Evolutionary conservation across 2,888 invertebrate species (phyloP), one percentile per base, ranked within the genome.

Genomic region (Bembecia ichneumoniformis): DNA sequence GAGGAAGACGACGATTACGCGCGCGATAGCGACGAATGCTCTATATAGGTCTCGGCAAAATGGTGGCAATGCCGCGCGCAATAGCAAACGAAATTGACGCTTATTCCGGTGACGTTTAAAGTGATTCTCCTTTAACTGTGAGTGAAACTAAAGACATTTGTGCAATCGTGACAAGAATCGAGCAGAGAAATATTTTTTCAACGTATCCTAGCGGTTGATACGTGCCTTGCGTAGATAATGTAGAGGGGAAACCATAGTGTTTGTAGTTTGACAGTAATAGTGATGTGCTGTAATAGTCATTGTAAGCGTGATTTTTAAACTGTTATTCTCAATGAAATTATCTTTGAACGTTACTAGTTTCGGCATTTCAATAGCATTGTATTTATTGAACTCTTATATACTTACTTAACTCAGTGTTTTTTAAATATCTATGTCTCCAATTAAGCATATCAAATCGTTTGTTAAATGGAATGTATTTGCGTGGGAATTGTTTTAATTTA

Each of bases 1-100:
- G 86, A 86, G 10, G 88, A 88, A 3, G 87, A 88, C 53, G 88
- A 87, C 1, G 88, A 88, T 56, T 88, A 88, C 68, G 88, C 88
- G 43, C 74, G 87, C 13, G 90, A 90, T 64, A 90, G 90, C 63
- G 90, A 90, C 68, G 90, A 90, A 68, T 90, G 90, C 71, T 90
- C 90, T 71, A 90, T 90, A 79, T 91, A 83, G 76, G 68, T 55
- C 49, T 55, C 49, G 58, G 53, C 55, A 54, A 49, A 50, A 36
- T 48, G 43, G 47, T 55, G 56, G 60, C 62, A 59, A 60, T 66
- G 64, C 60, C 57, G 57, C 53, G 55, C 59, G 59, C 62, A 60
- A 57, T 64, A 60, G 57, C 49, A 45, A 40, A 4, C 44, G 9
- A 11, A 13, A 14, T 14, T 40, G 40, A 40, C 40, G 10, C 28